Evolutionary conservation across 2,113 vertebrate genomes (phyloP).

Genomic region (Stigmatopora argus): DNA sequence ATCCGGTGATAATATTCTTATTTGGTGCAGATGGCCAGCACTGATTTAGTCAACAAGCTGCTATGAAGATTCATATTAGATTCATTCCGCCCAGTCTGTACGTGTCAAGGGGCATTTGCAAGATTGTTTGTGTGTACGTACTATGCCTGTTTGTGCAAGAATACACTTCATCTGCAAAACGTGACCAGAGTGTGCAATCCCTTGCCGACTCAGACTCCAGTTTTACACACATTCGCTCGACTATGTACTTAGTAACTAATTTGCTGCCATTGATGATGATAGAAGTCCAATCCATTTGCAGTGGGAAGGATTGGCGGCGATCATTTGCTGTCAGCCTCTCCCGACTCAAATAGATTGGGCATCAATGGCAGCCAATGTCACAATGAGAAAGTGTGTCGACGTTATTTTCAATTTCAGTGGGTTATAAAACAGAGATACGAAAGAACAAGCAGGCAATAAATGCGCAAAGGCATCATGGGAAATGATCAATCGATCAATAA

Average conservation of each 20-base stretch:
- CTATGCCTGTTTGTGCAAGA: neutral
- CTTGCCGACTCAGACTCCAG: neutral
- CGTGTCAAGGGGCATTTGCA: conserved; percentile 1
- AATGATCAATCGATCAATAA: too few species aligned
- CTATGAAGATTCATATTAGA: neutral
- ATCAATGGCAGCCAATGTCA: too few species aligned
- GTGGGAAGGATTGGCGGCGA: too few species aligned
- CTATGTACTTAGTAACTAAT: neutral
- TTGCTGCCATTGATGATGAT: neutral
- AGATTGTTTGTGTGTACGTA: neutral
- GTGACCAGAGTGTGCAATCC: neutral
- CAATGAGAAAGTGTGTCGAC: too few species aligned
- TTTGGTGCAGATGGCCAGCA: neutral
- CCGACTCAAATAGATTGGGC: too few species aligned
- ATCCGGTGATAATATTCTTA: neutral
- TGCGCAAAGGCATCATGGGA: too few species aligned
- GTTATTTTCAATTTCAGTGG: too few species aligned
- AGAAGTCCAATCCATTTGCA: neutral
- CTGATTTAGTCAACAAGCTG: neutral
- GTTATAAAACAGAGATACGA: too few species aligned
- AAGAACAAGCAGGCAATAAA: too few species aligned
- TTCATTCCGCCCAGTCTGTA: neutral
- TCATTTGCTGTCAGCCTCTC: too few species aligned
- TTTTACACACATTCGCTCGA: neutral
- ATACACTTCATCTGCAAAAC: neutral